phyloP scores from a whole-genome alignment of 2,113 vertebrate genomes.

The Crocuta crocuta region DNA sequence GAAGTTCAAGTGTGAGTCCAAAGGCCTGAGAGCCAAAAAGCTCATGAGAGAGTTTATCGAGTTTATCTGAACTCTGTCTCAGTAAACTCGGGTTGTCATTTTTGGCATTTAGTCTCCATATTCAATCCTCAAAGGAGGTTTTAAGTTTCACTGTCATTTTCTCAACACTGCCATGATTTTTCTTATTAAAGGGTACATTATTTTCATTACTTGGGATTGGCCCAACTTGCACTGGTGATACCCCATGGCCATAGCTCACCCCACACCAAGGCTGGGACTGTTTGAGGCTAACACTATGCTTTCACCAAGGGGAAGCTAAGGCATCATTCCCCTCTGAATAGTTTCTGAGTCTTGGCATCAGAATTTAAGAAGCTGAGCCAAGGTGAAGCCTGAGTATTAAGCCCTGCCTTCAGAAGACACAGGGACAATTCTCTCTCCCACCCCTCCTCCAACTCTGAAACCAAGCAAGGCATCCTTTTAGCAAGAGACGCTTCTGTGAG shows the following conservation, averaged over 20 bases:
- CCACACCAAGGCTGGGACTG: not conserved
- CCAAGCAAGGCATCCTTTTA: not conserved
- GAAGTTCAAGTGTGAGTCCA: not conserved
- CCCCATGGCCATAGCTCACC: not conserved
- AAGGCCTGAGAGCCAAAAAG: not conserved
- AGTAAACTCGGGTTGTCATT: not conserved
- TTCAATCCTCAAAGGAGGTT: not conserved
- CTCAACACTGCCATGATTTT: not conserved
- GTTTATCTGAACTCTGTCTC: not conserved
- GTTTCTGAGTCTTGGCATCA: not conserved
- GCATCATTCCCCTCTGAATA: not conserved
- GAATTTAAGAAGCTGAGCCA: not conserved
- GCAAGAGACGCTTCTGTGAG: not conserved
- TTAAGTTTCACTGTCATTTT: not conserved
- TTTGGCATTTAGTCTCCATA: not conserved
- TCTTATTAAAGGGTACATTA: not conserved
- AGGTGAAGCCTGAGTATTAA: not conserved
- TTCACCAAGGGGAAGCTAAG: not conserved
- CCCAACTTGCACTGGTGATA: not conserved
- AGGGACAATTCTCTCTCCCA: not conserved
- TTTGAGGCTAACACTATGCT: not conserved
- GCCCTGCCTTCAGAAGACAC: not conserved
- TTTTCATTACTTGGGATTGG: not conserved
- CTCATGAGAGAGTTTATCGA: not conserved
- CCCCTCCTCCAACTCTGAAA: not conserved